Percentiles rank a stretch among this genome's conserved stretches.
Evolutionary conservation across 2,888 invertebrate genomes (phyloP).

Genomic region (Lingula anatina): DNA sequence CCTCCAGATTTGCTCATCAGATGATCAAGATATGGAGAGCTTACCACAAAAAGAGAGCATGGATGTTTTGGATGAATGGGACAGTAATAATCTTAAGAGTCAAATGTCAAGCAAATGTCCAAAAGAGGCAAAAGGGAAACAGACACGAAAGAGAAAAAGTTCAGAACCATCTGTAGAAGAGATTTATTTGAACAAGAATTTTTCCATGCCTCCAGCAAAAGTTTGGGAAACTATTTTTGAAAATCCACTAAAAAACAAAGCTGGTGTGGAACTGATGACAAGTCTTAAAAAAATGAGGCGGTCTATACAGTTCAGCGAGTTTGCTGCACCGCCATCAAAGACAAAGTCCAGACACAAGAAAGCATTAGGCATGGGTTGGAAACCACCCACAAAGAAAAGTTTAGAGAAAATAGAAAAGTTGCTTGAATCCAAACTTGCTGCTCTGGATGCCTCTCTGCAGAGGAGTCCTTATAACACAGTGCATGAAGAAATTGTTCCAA

Average conservation of each 20-base stretch:
- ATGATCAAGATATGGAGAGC: too few relatives aligned
- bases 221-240: conserved; percentile 35
- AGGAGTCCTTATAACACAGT: too few relatives aligned
- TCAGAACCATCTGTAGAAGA: conserved; percentile 17
- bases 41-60: too few relatives aligned
- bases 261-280: conserved; percentile 5
- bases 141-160: conserved; percentile 11
- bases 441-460: too few relatives aligned
- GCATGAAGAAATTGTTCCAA: too few relatives aligned
- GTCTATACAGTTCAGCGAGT: conserved; percentile 19
- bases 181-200: conserved; percentile 30
- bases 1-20: too few relatives aligned
- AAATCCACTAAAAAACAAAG: conserved; percentile 13
- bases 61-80: too few relatives aligned
- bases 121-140: not conserved
- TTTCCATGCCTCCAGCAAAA: conserved; percentile 20
- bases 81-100: not conserved
- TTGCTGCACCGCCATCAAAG: conserved; percentile 19
- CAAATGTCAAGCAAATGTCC: not conserved
- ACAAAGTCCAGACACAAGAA: conserved; percentile 21
- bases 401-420: too few relatives aligned
- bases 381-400: conserved; percentile 12
- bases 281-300: conserved; percentile 20
- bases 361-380: conserved; percentile 26
- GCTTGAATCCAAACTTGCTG: too few relatives aligned